Base-by-base conservation (phyloP, 2,797 vertebrate genomes). In the Tokudaia muenninki region DNA sequence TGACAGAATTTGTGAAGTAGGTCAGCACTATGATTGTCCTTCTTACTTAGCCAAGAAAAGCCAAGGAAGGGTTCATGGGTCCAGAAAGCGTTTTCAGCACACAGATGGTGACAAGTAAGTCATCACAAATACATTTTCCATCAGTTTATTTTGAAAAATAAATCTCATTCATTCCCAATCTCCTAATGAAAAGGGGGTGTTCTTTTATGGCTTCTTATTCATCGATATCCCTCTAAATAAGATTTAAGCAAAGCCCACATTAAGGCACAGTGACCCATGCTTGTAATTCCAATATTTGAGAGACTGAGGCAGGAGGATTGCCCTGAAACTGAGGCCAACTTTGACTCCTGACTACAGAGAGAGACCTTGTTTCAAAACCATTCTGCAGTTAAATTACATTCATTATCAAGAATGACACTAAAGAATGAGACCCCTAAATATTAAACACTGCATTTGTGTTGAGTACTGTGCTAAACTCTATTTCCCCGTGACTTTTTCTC, bases 41-140 rank as follows among this genome's bases (percentile, higher is more conserved):
- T 55, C 91, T 90, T 95, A 78, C 94, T 84, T 87, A 95, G 24
- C 37, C 79, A 77, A 92, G 61, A 84, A 95, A 95, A 96, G 96
- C 79, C 84, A 92, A 97, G 67, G 65, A 92, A 97, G 67, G 65
- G 87, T 50, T 82, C 4, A 2, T 80, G 29, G 74, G 24, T 29
- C 44, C 87, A 87, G 82, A 90, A 92, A 86, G 77, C 17, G 57
- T 92, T 87, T 96, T 72, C 57, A 92, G 84, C 37, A 26, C 37
- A 79, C 37, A 41, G 47, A 94, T 55, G 34, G 67, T 70, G 77
- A 65, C 91, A 95, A 93, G 94, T 94, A 95, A 90, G 22, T 34
- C 37, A 83, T 90, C 52, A 77, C 84, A 29, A 97, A 95, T 63
- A 95, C 91, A 81, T 3, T 59, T 5, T 41, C 55, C 74, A 4